Percentiles rank a stretch among this genome's conserved stretches.
Evolutionary conservation across 2,888 invertebrate species (phyloP).

Genomic region (Ceraclea dissimilis): DNA sequence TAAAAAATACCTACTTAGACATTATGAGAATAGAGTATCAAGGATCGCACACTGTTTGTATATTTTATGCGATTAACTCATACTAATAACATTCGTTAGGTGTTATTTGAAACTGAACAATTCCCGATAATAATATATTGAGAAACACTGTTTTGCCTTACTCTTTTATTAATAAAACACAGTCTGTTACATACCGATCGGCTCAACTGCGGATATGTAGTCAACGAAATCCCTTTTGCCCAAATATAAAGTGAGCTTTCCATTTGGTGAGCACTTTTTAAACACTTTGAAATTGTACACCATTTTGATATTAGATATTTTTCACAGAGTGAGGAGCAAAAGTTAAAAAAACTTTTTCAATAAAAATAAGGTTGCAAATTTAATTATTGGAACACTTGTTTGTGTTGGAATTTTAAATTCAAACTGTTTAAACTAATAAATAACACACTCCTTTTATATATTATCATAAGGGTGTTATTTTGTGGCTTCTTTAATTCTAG

Average conservation of each 20-base stretch:
- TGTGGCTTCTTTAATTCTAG: neutral
- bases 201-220: slow-evolving; percentile 77
- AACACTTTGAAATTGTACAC: slow-evolving; percentile 87
- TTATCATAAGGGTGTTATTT: neutral
- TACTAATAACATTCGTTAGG: no score
- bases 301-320: slow-evolving; percentile 47
- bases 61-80: no score
- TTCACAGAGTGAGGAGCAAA: neutral
- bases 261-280: slow-evolving; percentile 85
- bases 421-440: neutral
- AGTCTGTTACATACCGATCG: slow-evolving; percentile 57
- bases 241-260: slow-evolving; percentile 77
- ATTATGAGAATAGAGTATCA: no score
- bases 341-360: no score
- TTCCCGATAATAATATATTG: no score
- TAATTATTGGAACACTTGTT: neutral
- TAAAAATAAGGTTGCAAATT: no score
- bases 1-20: no score
- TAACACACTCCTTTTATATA: neutral
- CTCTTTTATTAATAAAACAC: slow-evolving; percentile 4
- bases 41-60: no score
- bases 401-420: neutral
- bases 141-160: neutral
- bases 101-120: no score
- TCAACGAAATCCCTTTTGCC: slow-evolving; percentile 84